A percentile compares a stretch with the other conserved stretches of the same genome.
These are phyloP conservation scores for Kuschelorhynchus macadamiae DNA, from an alignment of 2,888 invertebrate genomes.

Conservation along the genomic window DNA sequence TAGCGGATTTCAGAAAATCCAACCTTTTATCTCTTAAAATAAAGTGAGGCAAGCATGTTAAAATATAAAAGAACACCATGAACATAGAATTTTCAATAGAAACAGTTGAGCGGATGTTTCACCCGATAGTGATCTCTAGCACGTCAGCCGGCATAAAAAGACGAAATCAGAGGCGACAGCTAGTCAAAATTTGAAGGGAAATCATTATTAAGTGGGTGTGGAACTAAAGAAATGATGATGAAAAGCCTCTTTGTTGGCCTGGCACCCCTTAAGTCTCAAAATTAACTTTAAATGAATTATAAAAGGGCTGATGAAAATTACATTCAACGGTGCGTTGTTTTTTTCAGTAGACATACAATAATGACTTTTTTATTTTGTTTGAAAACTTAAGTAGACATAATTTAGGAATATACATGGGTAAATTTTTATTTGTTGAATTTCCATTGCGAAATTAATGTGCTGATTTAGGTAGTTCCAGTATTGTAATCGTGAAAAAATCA, in stretches of 20 bases:
- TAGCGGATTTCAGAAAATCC: too few species aligned
- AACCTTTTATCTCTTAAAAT: too few species aligned
- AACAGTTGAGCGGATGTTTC: constrained; percentile 21
- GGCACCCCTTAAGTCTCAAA: constrained; percentile 35
- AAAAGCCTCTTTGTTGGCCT: constrained; percentile 35
- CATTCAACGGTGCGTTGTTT: constrained; percentile 4
- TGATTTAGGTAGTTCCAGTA: too few species aligned
- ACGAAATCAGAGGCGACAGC: constrained; percentile 32
- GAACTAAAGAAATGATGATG: constrained; percentile 33
- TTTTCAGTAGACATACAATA: too few species aligned
- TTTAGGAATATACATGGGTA: too few species aligned
- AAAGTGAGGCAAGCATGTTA: too few species aligned
- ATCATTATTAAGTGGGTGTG: constrained; percentile 44
- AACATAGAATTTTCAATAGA: too few species aligned
- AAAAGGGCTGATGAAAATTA: constrained; percentile 14
- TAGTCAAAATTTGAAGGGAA: constrained; percentile 37
- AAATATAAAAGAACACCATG: neutral
- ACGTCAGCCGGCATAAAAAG: constrained; percentile 38
- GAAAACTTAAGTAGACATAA: too few species aligned
- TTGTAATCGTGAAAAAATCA: too few species aligned
- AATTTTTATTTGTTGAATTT: too few species aligned
- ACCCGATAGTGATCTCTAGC: constrained; percentile 34
- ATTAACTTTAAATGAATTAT: constrained; percentile 9
- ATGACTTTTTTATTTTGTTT: too few species aligned
- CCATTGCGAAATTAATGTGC: too few species aligned